Base-by-base conservation (phyloP, 1,140 invertebrate species). In the Dreissena polymorpha region DNA sequence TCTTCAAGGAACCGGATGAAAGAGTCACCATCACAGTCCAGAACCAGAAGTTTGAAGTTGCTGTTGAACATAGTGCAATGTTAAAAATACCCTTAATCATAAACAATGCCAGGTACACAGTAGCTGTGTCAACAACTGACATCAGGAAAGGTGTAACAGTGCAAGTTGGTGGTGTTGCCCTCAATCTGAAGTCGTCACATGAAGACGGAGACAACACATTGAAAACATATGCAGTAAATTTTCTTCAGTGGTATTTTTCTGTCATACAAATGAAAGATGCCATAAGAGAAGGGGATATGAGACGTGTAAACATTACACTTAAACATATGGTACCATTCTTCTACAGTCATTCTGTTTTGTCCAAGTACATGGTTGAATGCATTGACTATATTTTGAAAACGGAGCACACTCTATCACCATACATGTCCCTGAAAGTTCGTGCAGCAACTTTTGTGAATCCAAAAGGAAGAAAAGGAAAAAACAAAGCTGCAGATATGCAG, bases 371-470 rank as follows among this genome's bases (percentile, higher is more conserved):
- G 10, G 63, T 57, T 0, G 78, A 86, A 69, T 82, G 83, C 72
- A 85, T 86, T 65, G 85, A 86, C 29, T 86, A 71, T 39, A 86
- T 86, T 50, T 55, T 86, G 14, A 86, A 86, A 29, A 86, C 85
- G 21, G 77, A 84, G 60, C 27, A 76, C 69, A 23, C 39, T 55
- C 39, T 39, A 2, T 68, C 21, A 16, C 21, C 29, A 39, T 27
- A 60, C 21, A 50, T 79, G 16, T 12, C 80, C 57, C 49, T 86
- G 8, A 67, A 57, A 39, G 81, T 86, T 10, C 57, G 68, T 29
- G 39, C 69, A 49, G 69, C 13, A 60, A 73, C 85, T 18, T 83
- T 83, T 79, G 76, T 86, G 1, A 86, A 86, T 55, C 25, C 57
- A 39, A 64, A 51, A 25, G 81, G 85, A 10, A 63, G 60, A 29